These are phyloP conservation scores for Liasis olivaceus DNA, from an alignment of 2,797 vertebrate species.

Conservation along the genomic window DNA sequence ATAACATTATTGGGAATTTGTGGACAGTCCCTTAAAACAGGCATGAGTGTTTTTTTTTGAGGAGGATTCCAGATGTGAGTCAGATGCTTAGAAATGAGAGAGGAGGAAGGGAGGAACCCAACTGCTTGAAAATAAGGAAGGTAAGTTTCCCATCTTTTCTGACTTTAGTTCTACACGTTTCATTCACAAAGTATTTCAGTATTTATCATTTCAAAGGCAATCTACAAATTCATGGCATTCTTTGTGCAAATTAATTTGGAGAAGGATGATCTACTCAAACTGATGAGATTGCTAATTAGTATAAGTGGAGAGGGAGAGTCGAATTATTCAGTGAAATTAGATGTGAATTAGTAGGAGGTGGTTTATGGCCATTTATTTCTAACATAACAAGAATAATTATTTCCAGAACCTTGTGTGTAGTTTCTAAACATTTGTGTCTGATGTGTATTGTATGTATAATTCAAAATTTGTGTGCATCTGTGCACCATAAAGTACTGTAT, in stretches of 20 bases:
- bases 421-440: neutral
- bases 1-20: constrained; percentile 17
- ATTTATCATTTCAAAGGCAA: neutral
- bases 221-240: neutral
- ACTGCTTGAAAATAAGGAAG: neutral
- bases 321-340: neutral
- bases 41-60: neutral
- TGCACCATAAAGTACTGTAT: neutral
- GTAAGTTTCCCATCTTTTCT: constrained; percentile 5
- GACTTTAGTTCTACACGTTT: neutral
- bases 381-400: neutral
- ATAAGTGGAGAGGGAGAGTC: no score
- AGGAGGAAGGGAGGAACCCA: neutral
- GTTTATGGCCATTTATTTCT: neutral
- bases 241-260: neutral
- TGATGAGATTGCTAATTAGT: neutral
- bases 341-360: neutral
- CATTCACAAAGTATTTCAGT: neutral
- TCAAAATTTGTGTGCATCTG: neutral
- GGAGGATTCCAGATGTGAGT: neutral
- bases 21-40: neutral
- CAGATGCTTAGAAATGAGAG: neutral
- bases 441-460: neutral
- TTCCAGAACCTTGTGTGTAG: neutral
- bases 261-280: neutral